Base-by-base conservation (phyloP, 2,797 vertebrate species). In the Arrhamphus sclerolepis region DNA sequence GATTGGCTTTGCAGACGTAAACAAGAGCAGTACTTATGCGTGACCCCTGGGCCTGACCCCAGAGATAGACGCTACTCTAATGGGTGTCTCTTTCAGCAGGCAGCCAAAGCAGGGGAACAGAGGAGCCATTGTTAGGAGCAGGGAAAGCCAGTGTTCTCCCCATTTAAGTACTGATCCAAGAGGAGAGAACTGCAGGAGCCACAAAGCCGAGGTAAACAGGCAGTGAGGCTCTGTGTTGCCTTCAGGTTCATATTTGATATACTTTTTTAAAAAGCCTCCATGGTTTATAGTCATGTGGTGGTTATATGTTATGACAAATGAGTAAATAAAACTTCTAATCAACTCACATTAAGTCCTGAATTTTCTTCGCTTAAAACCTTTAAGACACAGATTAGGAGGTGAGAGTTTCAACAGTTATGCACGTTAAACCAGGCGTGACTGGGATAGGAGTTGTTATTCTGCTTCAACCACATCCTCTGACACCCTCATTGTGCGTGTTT, bases 1-100 rank as follows among this genome's bases (percentile, higher is more conserved):
- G 84, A 91, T 93, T 93, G 90, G 91, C 92, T 91, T 86, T 74
- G 80, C 89, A 93, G 91, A 92, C 86, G 82, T 93, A 93, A 93
- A 93, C 92, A 94, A 92, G 90, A 91, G 87, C 86, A 56, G 84
- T 88, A 88, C 92, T 92, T 92, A 89, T 87, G 77, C 31, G 87
- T 84, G 90, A 93, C 92, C 92, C 85, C 53, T 79, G 66, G 66
- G 82, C 70, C 84, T 89, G 90, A 92, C 92, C 92, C 81, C 62
- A 91, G 85, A 93, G 91, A 93, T 92, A 93, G 91, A 92, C 83
- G 82, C 89, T 89, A 83, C 86, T 89, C 87, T 92, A 93, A 93
- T 93, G 93, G 89, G 88, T 90, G 92, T 92, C 91, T 92, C 91
- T 93, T 92, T 93, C 89, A 92, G 89, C 83, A 56, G 77, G 70